Evolutionary conservation across 2,797 vertebrate species (phyloP).

Genomic region (Masticophis lateralis): DNA sequence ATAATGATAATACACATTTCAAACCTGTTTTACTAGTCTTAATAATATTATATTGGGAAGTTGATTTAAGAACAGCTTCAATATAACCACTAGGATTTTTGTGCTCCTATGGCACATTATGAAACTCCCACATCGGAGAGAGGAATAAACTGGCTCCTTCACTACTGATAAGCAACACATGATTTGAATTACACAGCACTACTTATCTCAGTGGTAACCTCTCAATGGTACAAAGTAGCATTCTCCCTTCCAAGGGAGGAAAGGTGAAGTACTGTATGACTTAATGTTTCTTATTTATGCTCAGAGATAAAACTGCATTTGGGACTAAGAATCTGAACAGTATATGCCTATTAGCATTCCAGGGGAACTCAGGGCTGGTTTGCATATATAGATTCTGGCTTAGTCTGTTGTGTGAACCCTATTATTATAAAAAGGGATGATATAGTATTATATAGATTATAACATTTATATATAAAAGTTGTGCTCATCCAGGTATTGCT

Average conservation of each 20-base stretch:
- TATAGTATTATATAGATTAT: neutral
- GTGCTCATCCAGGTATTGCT: neutral
- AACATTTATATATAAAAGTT: neutral
- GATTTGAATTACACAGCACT: conserved; percentile 1
- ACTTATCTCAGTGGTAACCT: neutral
- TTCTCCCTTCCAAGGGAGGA: neutral
- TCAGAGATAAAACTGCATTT: neutral
- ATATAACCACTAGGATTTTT: conserved; percentile 7
- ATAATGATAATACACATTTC: neutral
- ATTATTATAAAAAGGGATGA: neutral
- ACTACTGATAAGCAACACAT: neutral
- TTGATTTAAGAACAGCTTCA: conserved; percentile 31
- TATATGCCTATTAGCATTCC: neutral
- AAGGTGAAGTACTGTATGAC: neutral
- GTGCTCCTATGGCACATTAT: conserved; percentile 37
- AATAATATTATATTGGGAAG: neutral
- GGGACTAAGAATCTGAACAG: neutral
- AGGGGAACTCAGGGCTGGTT: neutral
- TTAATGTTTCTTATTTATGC: neutral
- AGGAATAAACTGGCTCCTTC: neutral
- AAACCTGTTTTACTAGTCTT: neutral
- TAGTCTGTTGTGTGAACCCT: neutral
- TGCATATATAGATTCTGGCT: neutral
- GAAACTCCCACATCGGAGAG: conserved; percentile 31
- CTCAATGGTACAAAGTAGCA: neutral